Percentiles rank a stretch among this genome's conserved stretches.
Evolutionary conservation across 1,140 invertebrate genomes (phyloP).

Genomic region (Brachionus manjavacas): DNA sequence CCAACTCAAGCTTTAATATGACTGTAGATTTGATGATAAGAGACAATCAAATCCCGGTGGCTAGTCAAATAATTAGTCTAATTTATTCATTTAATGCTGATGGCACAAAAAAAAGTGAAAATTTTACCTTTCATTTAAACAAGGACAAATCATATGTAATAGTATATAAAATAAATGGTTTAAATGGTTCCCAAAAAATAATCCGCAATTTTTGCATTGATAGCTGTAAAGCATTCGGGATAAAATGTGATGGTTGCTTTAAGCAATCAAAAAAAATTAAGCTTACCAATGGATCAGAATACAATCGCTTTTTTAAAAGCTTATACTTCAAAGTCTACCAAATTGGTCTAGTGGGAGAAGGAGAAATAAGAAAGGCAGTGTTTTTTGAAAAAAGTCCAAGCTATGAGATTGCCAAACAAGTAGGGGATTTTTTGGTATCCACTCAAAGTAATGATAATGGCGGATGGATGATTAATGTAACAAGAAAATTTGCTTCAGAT

Average conservation of each 20-base stretch:
- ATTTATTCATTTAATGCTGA: neutral
- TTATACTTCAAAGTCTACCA: constrained; percentile 12
- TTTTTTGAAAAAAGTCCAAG: neutral
- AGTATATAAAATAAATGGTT: neutral
- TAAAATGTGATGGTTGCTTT: neutral
- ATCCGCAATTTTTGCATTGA: constrained; percentile 31
- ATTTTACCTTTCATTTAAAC: neutral
- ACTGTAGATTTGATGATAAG: neutral
- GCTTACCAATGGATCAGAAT: constrained; percentile 45
- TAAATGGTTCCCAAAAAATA: neutral
- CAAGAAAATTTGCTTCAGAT: constrained; percentile 66
- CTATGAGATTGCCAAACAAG: constrained; percentile 5
- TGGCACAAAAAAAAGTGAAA: neutral
- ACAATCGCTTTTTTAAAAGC: neutral
- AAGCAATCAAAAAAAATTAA: constrained; percentile 49
- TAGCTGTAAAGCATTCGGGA: neutral
- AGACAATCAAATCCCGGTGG: neutral
- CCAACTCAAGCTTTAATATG: neutral
- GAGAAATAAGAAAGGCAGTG: neutral
- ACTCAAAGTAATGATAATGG: constrained; percentile 31
- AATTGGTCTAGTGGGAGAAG: constrained; percentile 22
- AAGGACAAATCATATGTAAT: neutral
- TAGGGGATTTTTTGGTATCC: constrained; percentile 6
- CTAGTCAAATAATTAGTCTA: neutral
- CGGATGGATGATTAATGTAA: constrained; percentile 82